These are phyloP conservation scores for Tetramorium alpestre DNA, from an alignment of 1,140 invertebrate genomes.

Conservation along the genomic window DNA sequence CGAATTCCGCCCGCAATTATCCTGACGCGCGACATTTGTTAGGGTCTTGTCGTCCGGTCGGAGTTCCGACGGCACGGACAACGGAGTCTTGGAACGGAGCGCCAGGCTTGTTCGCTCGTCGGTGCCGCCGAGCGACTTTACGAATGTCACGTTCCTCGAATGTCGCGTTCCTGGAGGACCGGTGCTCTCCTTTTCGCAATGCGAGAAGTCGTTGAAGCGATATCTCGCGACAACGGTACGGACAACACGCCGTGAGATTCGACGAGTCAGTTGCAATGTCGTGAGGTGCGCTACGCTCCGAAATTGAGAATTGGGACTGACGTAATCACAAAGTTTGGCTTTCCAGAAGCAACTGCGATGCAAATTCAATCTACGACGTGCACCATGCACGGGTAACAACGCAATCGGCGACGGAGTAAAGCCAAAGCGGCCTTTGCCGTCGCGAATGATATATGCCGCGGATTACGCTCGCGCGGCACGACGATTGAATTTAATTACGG, in stretches of 20 bases:
- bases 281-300: too few relatives aligned
- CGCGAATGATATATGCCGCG: neutral
- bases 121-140: constrained; percentile 15
- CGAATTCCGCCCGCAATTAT: constrained; percentile 66
- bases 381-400: neutral
- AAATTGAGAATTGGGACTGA: neutral
- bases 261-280: neutral
- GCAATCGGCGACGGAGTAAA: neutral
- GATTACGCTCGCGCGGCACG: neutral
- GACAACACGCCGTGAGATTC: constrained; percentile 9
- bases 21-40: constrained; percentile 68
- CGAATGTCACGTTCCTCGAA: constrained; percentile 46
- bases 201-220: constrained; percentile 57
- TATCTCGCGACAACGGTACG: constrained; percentile 54
- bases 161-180: constrained; percentile 13
- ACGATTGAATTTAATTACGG: constrained; percentile 32
- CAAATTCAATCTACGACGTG: constrained; percentile 13
- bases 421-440: neutral
- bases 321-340: neutral
- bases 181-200: neutral
- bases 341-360: neutral
- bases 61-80: constrained; percentile 13
- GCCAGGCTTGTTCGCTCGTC: neutral
- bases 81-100: constrained; percentile 4
- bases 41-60: constrained; percentile 36